Base-by-base conservation (phyloP, 2,888 invertebrate species). In the Oegoconia quadripuncta region DNA sequence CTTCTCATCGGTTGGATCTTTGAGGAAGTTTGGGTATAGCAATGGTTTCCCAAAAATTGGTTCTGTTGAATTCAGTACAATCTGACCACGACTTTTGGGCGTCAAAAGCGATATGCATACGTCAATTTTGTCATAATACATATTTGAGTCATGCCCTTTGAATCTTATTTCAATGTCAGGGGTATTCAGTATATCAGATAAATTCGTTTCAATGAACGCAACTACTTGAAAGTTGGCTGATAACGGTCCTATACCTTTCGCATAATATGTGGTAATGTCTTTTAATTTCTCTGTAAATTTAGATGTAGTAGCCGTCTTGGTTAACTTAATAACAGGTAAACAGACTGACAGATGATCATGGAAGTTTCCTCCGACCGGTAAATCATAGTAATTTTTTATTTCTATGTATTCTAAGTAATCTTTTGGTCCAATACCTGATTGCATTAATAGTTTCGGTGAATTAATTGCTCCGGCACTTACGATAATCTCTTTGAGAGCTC, bases 331-430 rank as follows among this genome's bases (percentile, higher is more conserved):
- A 3, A 86, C 79, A 8, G 87, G 86, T 22, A 87, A 59, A 48
- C 87, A 87, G 0, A 87, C 76, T 1, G 83, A 76, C 13, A 87
- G 31, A 52, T 87, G 87, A 47, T 87, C 87, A n/a, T 87, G 87
- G 47, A 87, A 83, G 44, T 87, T 87, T 7, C 65, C 69, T 14
- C 87, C 87, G 0, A 87, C 83, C 1, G 86, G 81, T 34, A 87
- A 63, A 59, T 86, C 80, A 37, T 63, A 61, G 20, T 65, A 44
- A 2, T 72, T 65, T 46, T 65, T 66, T 15, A 86, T 64, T 51
- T 74, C 68, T 55, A 87, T 63, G 64, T 81, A 86, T 51, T 87
- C 82, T 49, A 87, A 67, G 37, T 87, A 87, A 11, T 84, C 83
- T 37, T 60, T 79, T 11, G 84, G 84, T 1, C 87, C 87, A 35